Evolutionary conservation across 2,888 invertebrate genomes (phyloP).

Genomic region (Zootermopsis nevadensis): DNA sequence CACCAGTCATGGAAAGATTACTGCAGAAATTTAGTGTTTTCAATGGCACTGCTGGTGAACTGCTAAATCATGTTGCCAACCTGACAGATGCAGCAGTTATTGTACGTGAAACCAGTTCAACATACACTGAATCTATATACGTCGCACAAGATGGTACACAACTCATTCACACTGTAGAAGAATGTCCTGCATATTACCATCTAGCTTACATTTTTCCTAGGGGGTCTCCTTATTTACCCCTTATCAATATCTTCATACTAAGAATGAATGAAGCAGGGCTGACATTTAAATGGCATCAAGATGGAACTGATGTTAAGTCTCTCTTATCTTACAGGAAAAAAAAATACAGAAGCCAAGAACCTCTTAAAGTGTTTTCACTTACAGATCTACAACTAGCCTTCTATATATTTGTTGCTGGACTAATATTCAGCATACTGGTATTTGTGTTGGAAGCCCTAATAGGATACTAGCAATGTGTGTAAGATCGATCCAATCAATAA

Average conservation of each 20-base stretch:
- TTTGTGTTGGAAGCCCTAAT: slow-evolving; percentile 5
- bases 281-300: slow-evolving; percentile 61
- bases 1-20: neutral
- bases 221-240: slow-evolving; percentile 61
- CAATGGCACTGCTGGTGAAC: slow-evolving; percentile 4
- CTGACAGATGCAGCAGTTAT: slow-evolving; percentile 19
- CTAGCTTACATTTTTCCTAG: slow-evolving; percentile 63
- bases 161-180: slow-evolving; percentile 63
- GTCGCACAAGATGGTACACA: slow-evolving; percentile 57
- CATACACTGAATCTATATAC: neutral
- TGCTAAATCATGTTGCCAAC: slow-evolving; percentile 19
- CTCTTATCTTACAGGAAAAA: neutral
- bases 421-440: neutral
- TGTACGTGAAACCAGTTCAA: slow-evolving; percentile 21
- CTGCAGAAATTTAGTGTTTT: slow-evolving; percentile 17
- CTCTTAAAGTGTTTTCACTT: slow-evolving; percentile 27
- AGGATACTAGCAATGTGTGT: no score
- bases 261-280: slow-evolving; percentile 62
- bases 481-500: no score
- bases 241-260: slow-evolving; percentile 60
- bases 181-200: slow-evolving; percentile 63
- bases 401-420: neutral
- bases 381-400: slow-evolving; percentile 27
- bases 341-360: neutral
- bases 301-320: slow-evolving; percentile 53